These are phyloP conservation scores for Triplophysa dalaica DNA, from an alignment of 2,113 vertebrate genomes.

Conservation along the genomic window DNA sequence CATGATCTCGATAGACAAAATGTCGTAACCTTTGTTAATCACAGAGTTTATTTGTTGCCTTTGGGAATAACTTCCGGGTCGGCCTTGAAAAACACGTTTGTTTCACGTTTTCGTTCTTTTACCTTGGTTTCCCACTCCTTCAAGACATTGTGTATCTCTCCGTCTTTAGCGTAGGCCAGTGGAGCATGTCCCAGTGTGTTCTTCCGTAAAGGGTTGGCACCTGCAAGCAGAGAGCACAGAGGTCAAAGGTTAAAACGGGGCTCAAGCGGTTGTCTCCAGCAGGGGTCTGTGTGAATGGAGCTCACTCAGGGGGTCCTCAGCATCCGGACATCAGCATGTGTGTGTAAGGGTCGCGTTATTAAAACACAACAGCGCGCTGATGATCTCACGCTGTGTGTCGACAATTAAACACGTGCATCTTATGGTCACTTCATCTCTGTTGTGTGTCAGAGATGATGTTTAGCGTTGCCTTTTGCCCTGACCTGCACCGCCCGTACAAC, in stretches of 20 bases:
- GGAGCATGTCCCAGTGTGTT: constrained; percentile 90
- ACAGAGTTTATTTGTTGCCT: too few relatives aligned
- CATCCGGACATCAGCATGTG: constrained; percentile 23
- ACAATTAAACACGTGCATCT: background rate
- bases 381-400: constrained; percentile 18
- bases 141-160: constrained; percentile 82
- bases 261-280: constrained; percentile 13
- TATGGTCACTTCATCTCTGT: background rate
- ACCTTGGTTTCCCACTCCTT: constrained; percentile 84
- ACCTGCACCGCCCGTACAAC: constrained; percentile 44
- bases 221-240: constrained; percentile 70
- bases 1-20: too few relatives aligned
- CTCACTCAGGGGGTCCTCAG: constrained; percentile 19
- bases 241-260: constrained; percentile 63
- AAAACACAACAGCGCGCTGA: constrained; percentile 1
- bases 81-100: too few relatives aligned
- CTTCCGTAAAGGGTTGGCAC: constrained; percentile 88
- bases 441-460: constrained; percentile 38
- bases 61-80: too few relatives aligned
- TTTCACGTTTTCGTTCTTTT: background rate
- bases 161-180: constrained; percentile 86
- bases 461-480: constrained; percentile 65
- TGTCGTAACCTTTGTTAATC: too few relatives aligned
- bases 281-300: constrained; percentile 31
- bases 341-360: background rate